Percentiles rank a stretch among this genome's conserved stretches.
These are phyloP conservation scores for Blastobasis lacticolella DNA, from an alignment of 2,888 invertebrate species.

Conservation along the genomic window DNA sequence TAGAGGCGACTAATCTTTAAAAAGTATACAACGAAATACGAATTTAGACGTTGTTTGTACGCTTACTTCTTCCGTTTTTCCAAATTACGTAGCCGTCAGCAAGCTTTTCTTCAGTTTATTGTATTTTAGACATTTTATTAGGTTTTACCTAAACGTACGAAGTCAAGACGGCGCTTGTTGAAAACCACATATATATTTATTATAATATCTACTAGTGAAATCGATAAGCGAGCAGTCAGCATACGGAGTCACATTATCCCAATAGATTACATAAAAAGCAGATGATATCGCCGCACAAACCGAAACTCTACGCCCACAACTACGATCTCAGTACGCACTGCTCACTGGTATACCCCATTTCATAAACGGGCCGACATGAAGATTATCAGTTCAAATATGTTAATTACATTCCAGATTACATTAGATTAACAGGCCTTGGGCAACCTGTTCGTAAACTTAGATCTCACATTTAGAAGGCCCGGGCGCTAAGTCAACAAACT, in stretches of 20 bases:
- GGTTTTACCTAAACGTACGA: too few species aligned
- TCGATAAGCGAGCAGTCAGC: too few species aligned
- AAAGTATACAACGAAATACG: too few species aligned
- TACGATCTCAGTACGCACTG: constrained; percentile 10
- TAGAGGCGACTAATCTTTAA: too few species aligned
- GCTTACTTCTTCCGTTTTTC: too few species aligned
- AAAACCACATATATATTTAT: too few species aligned
- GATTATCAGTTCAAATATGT: constrained; percentile 24
- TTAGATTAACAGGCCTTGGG: constrained; percentile 14
- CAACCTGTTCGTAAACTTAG: constrained; percentile 12
- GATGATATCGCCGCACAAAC: constrained; percentile 25
- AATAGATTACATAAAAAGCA: constrained; percentile 26
- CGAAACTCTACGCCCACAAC: constrained; percentile 22
- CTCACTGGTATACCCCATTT: constrained; percentile 17
- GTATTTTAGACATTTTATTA: too few species aligned
- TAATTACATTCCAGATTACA: constrained; percentile 25
- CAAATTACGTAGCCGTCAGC: too few species aligned
- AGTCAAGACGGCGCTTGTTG: too few species aligned
- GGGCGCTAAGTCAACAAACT: neutral
- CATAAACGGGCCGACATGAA: constrained; percentile 18
- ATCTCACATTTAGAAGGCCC: constrained; percentile 6
- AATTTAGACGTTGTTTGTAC: too few species aligned
- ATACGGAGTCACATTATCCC: constrained; percentile 13
- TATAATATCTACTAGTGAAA: too few species aligned
- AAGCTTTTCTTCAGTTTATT: too few species aligned